Conservation (phyloP, 2,888 invertebrate genomes). For the Drosophila macrothrix region DNA sequence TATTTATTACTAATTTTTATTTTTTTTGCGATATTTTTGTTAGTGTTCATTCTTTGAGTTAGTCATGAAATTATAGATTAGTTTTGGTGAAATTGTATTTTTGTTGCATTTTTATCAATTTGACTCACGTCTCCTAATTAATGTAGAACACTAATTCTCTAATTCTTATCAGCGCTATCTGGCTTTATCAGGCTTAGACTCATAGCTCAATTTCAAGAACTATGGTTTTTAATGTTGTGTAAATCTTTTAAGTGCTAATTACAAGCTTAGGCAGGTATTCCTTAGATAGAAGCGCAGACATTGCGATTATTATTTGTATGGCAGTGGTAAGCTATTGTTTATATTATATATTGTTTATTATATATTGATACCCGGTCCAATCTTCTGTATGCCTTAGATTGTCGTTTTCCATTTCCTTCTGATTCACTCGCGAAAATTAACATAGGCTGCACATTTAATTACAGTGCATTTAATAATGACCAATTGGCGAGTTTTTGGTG, state of each 20-base stretch:
- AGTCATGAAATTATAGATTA: slow-evolving; percentile 1
- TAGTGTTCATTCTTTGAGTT: background rate
- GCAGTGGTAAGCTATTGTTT: background rate
- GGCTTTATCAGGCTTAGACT: background rate
- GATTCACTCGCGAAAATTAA: slow-evolving; percentile 9
- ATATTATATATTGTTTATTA: background rate
- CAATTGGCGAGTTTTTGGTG: slow-evolving; percentile 36
- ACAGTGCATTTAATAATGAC: slow-evolving; percentile 30
- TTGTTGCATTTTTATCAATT: background rate
- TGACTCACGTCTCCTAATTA: background rate
- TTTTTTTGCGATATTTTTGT: background rate
- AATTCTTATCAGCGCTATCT: background rate
- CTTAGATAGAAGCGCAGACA: background rate
- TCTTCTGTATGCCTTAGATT: background rate
- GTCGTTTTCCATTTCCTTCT: background rate
- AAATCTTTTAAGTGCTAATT: background rate
- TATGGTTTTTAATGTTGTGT: background rate
- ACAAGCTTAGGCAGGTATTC: background rate
- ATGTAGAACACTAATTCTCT: background rate
- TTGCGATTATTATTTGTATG: background rate
- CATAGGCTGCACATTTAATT: slow-evolving; percentile 13
- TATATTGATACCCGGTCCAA: background rate
- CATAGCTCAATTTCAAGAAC: background rate
- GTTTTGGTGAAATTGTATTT: background rate
- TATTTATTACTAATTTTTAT: background rate